Evolutionary conservation across 2,888 invertebrate species (phyloP), one percentile per base, ranked within the genome.

Genomic region (Drepana falcataria): DNA sequence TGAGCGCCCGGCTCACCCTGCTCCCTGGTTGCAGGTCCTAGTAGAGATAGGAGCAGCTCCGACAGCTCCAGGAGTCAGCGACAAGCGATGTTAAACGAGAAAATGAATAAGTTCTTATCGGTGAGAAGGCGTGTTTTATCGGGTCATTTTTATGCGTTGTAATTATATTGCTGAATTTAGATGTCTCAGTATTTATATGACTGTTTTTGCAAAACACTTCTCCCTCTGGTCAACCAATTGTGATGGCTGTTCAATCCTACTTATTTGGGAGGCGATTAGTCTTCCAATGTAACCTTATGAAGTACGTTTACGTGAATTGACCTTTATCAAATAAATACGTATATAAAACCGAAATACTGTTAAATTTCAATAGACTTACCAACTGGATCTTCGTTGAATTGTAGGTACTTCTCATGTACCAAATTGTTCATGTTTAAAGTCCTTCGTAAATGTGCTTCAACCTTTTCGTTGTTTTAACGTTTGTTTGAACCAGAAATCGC

Each of bases 41-140:
- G 90, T 85, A 93, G 93, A 92, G 93, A 93, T 92, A 93, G 93
- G 91, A 92, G 93, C 87, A 92, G 84, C 71, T 83, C 85, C 73
- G 87, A 85, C 74, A 85, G 93, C 83, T 95, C 95, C 87, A 93
- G 93, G 86, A 93, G 94, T 89, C 95, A 95, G 93, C 95, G 95
- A 78, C 95, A 95, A 87, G 96, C 96, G 90, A 95, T 96, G 89
- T 94, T 97, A 92, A 96, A 96, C 89, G 96, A 96, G 92, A 96
- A 96, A 94, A 97, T 97, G 92, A 95, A 96, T 95, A 96, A 96
- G 90, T 97, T 97, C 92, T 92, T 97, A 92, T 96, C 96, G 96
- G 97, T 97, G 95, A 93, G 93, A 87, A 81, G 83, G 77, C 81
- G 81, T 77, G 68, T 77, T 80, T 78, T 75, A 72, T 73, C 76